Evolutionary conservation across 2,888 invertebrate species (phyloP), one percentile per base, ranked within the genome.

Genomic region (Trachelus troglodyta): DNA sequence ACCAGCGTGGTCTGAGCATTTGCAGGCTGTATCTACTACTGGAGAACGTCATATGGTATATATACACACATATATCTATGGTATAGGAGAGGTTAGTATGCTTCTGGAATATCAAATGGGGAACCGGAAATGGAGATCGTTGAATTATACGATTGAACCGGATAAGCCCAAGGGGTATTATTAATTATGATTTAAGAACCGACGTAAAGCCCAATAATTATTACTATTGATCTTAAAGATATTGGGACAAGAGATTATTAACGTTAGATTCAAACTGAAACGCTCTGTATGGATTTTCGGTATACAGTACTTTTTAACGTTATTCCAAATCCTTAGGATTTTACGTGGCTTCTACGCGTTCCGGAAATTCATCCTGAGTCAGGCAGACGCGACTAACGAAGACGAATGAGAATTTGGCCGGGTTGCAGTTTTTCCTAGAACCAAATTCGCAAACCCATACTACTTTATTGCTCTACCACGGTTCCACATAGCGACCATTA

Each of bases 351-450:
- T 56, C 56, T 2, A 23, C 56, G 56, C 56, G 23, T 23, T 9
- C 56, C 56, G 56, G 23, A 56, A 56, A 56, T 9, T 56, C 56
- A 56, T 23, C 23, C 23, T 2, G 56, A 37, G 56, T 56, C 74
- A 79, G 76, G 73, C 79, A 79, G 78, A 79, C 76, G 79, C 40
- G 75, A 75, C 75, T 85, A 86, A 85, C 83, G 87, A 87, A 87
- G 85, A 86, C 86, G 77, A 82, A 87, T 85, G 84, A 82, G 80
- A 76, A 76, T 69, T 78, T 78, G 77, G 77, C 74, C 77, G 78
- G 69, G 73, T 81, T 78, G 81, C 79, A 79, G 9, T 23, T 56
- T 56, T 56, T 56, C 56, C 56, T 56, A 56, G 2, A 23, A 2
- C 56, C 56, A 23, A 56, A 81, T 83, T 82, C 78, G 79, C 79